Conservation (phyloP, 2,888 invertebrate species). For the Chesias legatella region DNA sequence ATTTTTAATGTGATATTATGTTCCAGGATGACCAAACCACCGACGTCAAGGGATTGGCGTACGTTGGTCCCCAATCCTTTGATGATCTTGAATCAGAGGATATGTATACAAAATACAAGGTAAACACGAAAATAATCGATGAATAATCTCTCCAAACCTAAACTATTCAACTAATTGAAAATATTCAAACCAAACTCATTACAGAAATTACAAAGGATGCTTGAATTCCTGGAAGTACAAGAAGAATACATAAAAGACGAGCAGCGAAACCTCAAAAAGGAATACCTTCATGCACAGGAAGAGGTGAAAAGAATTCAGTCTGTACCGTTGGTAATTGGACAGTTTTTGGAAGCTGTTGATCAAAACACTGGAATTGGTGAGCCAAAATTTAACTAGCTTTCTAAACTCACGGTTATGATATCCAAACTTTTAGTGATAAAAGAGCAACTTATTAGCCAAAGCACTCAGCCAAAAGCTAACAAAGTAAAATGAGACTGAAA, state of each 20-base stretch:
- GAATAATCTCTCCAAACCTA: background rate
- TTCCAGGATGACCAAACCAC: slow-evolving; percentile 82
- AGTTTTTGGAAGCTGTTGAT: slow-evolving; percentile 99
- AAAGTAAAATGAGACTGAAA: too few species aligned
- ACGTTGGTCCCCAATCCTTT: slow-evolving; percentile 84
- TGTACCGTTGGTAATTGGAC: slow-evolving; percentile 98
- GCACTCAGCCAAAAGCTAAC: too few species aligned
- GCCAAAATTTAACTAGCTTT: too few species aligned
- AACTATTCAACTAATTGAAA: background rate
- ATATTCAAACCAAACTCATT: slow-evolving; percentile 11
- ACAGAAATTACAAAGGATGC: slow-evolving; percentile 95
- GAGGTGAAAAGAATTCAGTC: slow-evolving; percentile 99
- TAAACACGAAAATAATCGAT: slow-evolving; percentile 47
- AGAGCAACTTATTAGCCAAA: too few species aligned
- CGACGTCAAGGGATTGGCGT: slow-evolving; percentile 83
- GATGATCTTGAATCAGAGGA: slow-evolving; percentile 95
- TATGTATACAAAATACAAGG: slow-evolving; percentile 97
- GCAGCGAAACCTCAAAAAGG: slow-evolving; percentile 98
- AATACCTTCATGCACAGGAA: slow-evolving; percentile 98
- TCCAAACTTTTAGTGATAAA: too few species aligned
- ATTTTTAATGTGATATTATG: slow-evolving; percentile 16
- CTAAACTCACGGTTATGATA: too few species aligned
- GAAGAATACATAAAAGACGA: slow-evolving; percentile 99
- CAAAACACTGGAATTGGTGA: slow-evolving; percentile 96
- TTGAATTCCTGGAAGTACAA: slow-evolving; percentile 98